These are phyloP conservation scores for Enteromius unitaeniatus DNA, from an alignment of 2,797 vertebrate genomes.

Conservation along the genomic window DNA sequence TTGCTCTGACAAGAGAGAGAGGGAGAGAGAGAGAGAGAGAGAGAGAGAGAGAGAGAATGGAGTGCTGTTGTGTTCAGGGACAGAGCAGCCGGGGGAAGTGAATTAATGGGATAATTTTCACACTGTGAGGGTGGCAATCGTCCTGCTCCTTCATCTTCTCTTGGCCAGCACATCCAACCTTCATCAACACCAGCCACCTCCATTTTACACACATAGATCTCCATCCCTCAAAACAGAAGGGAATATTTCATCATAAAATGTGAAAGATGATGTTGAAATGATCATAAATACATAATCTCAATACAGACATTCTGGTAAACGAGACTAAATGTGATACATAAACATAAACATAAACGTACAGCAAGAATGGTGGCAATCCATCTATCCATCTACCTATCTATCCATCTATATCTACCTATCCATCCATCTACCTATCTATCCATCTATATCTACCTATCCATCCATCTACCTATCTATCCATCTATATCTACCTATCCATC, in stretches of 20 bases:
- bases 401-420: neutral
- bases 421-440: too few species aligned
- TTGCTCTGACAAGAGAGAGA: conserved; percentile 54
- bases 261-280: neutral
- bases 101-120: conserved; percentile 70
- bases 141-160: conserved; percentile 62
- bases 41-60: conserved; percentile 17
- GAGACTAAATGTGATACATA: neutral
- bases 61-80: conserved; percentile 45
- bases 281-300: neutral
- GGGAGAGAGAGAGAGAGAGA: too few species aligned
- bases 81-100: conserved; percentile 61
- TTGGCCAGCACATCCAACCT: conserved; percentile 51
- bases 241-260: neutral
- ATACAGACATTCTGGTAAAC: neutral
- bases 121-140: conserved; percentile 61
- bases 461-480: fast-evolving
- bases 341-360: neutral
- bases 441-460: neutral
- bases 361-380: neutral
- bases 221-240: neutral
- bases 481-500: too few species aligned
- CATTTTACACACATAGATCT: conserved; percentile 49
- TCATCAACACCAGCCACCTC: conserved; percentile 48
- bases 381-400: neutral